Conservation (phyloP, 2,888 invertebrate species). For the Drosophila anceps region DNA sequence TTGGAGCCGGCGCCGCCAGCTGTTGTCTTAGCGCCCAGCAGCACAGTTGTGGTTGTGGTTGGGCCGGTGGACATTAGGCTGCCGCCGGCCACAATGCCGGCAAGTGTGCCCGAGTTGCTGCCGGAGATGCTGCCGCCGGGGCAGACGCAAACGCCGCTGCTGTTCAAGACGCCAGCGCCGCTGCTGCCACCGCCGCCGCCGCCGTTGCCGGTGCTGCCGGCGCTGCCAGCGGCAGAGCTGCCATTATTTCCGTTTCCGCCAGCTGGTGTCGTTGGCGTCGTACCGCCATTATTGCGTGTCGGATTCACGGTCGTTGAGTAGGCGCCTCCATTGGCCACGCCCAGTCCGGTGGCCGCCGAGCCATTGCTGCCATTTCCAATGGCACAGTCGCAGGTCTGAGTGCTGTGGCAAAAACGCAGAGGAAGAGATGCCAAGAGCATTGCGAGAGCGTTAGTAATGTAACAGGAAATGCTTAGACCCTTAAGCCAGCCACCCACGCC, state of each 20-base stretch:
- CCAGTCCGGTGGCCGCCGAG: conserved; percentile 64
- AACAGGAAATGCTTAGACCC: conserved; percentile 53
- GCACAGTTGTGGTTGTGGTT: conserved; percentile 84
- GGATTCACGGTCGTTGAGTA: conserved; percentile 83
- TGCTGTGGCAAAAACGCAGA: conserved; percentile 66
- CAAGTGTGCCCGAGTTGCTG: conserved; percentile 68
- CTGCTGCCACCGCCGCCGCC: conserved; percentile 40
- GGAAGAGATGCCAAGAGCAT: not conserved
- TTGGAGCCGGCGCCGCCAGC: conserved; percentile 64
- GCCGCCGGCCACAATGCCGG: conserved; percentile 82
- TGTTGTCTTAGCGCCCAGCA: conserved; percentile 83
- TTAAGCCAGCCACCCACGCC: conserved; percentile 30
- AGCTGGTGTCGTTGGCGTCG: conserved; percentile 81
- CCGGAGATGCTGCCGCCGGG: conserved; percentile 45
- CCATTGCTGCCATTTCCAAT: conserved; percentile 81
- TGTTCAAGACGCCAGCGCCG: conserved; percentile 31
- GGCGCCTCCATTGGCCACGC: conserved; percentile 66
- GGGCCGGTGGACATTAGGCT: conserved; percentile 85
- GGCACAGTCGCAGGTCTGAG: conserved; percentile 85
- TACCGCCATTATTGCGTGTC: conserved; percentile 82
- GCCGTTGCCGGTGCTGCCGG: conserved; percentile 36
- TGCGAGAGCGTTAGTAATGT: conserved; percentile 43
- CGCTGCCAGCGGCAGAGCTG: conserved; percentile 56
- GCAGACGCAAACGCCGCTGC: conserved; percentile 60
- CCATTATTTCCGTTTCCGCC: conserved; percentile 78